phyloP scores from a whole-genome alignment of 2,113 vertebrate species.

The Pholis gunnellus region DNA sequence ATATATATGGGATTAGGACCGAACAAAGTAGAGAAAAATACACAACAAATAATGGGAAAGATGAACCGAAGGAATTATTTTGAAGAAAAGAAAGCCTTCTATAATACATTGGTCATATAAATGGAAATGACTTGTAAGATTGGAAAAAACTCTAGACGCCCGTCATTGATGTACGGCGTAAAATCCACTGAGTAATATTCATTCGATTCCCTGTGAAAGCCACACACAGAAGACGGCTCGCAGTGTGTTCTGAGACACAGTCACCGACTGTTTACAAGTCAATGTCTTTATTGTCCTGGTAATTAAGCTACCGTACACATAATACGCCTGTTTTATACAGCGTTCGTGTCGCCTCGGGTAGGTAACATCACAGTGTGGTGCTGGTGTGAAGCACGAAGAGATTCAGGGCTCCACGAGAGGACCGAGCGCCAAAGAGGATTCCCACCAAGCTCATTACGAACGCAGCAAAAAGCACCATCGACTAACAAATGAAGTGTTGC shows the following conservation, averaged over 20 bases:
- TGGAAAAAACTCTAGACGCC: background rate
- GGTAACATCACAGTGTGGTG: background rate
- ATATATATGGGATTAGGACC: background rate
- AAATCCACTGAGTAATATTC: background rate
- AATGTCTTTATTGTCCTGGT: conserved; percentile 12
- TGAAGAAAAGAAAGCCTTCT: background rate
- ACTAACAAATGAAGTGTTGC: background rate
- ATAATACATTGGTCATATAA: background rate
- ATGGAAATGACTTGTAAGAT: conserved; percentile 12
- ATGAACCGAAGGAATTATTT: background rate
- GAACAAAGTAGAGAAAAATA: background rate
- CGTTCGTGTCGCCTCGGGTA: conserved; percentile 9
- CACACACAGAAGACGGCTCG: background rate
- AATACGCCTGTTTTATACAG: conserved; percentile 4
- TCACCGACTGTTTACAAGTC: conserved; percentile 13
- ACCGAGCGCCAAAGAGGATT: background rate
- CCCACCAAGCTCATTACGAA: background rate
- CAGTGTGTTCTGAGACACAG: conserved; percentile 4
- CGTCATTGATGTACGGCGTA: background rate
- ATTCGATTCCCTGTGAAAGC: background rate
- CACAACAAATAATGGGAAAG: background rate
- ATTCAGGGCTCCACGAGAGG: background rate
- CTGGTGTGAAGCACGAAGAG: background rate
- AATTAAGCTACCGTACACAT: background rate
- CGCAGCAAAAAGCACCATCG: background rate